Conservation (phyloP, 2,113 vertebrate species). For the Poecilia latipinna region DNA sequence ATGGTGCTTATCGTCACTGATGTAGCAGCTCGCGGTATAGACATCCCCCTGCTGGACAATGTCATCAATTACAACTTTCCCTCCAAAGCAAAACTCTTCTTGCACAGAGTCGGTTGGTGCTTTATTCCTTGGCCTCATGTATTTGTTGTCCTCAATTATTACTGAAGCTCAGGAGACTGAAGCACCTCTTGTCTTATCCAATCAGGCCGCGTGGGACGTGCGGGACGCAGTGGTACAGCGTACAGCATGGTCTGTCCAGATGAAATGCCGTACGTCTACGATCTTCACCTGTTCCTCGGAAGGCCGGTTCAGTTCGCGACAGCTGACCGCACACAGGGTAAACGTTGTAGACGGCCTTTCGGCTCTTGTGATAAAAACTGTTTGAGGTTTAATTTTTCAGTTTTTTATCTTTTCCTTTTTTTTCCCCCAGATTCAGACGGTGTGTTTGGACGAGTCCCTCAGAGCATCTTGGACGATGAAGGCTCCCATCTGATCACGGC, state of each 20-base stretch:
- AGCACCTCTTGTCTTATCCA: not conserved
- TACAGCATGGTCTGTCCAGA: constrained; percentile 91
- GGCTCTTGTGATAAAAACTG: not conserved
- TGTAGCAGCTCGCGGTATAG: constrained; percentile 93
- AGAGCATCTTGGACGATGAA: constrained; percentile 91
- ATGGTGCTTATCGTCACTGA: constrained; percentile 93
- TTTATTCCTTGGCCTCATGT: not conserved
- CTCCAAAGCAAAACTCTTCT: constrained; percentile 92
- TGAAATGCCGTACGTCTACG: constrained; percentile 89
- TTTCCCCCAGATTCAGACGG: constrained; percentile 69
- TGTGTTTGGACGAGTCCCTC: constrained; percentile 90
- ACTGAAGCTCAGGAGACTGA: not conserved
- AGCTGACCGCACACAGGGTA: constrained; percentile 79
- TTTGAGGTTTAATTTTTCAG: not conserved
- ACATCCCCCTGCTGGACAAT: constrained; percentile 96
- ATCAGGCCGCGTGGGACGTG: constrained; percentile 92
- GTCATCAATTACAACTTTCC: constrained; percentile 99
- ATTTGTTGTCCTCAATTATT: not conserved
- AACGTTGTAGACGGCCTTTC: not conserved
- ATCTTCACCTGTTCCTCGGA: constrained; percentile 94
- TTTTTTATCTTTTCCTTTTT: not conserved
- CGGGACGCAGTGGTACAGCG: constrained; percentile 88
- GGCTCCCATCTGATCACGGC: constrained; percentile 81
- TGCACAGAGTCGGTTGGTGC: constrained; percentile 93
- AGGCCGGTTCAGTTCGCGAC: constrained; percentile 80